Base-by-base conservation (phyloP, 2,888 invertebrate genomes). In the Cerastis leucographa region DNA sequence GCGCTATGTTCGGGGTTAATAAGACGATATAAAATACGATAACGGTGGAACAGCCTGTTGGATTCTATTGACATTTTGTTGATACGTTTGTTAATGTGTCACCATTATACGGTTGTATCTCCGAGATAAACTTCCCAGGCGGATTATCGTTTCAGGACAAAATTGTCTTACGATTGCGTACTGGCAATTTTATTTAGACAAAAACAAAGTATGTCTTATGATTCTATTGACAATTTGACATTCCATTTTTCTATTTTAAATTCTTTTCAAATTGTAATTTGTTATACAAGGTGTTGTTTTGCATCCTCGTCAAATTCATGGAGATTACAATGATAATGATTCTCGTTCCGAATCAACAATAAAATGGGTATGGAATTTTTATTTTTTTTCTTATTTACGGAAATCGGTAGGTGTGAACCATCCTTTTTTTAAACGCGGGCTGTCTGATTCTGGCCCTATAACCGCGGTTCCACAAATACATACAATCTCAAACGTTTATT, bases 21-120 rank as follows among this genome's bases (percentile, higher is more conserved):
- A 94, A 93, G 93, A 88, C 88, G 91, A 91, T 93, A 91, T 92
- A 89, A 80, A 81, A 78, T 89, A 84, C 87, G 91, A 91, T 93
- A 94, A 93, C 94, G 92, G 92, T 89, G 86, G 82, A 84, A 81
- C 87, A 87, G 83, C 86, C 79, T 85, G 88, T 88, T 84, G 85
- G 81, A 83, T 86, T 88, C 83, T 88, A 84, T 86, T 89, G 88
- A 91, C 88, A 91, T 84, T 87, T 86, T 85, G 86, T 87, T 84
- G 82, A 83, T 88, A 84, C 66, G 75, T 71, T 76, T 86, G 80
- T 85, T 80, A 78, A 81, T 76, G 71, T 80, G 75, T 81, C 81
- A 77, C 72, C 74, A 83, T 73, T 78, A 75, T 59, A 75, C 61
- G 68, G 61, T 22, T 83, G 54, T 68, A 56, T 44, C 62, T 56